phyloP scores from a whole-genome alignment of 2,113 vertebrate species.

The Ceyx margarethae region DNA sequence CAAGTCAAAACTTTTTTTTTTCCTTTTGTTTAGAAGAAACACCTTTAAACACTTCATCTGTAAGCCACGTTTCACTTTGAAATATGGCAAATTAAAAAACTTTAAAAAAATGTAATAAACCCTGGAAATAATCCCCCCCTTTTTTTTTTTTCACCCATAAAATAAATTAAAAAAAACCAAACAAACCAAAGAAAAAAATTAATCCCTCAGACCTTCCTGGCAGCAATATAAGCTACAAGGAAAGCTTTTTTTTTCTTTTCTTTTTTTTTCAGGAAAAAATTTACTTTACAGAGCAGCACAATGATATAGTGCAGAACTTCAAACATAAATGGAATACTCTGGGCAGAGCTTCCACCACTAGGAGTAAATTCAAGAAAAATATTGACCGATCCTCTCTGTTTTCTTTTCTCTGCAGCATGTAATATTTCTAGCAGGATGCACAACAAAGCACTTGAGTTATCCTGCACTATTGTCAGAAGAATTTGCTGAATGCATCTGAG shows the following conservation, averaged over 20 bases:
- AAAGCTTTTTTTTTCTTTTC: not conserved
- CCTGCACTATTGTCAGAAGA: slow-evolving; percentile 53
- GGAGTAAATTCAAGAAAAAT: slow-evolving; percentile 67
- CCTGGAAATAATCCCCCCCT: not conserved
- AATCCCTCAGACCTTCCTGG: not conserved
- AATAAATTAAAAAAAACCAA: not conserved
- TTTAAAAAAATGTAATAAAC: not conserved
- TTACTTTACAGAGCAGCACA: slow-evolving; percentile 42
- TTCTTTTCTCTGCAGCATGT: slow-evolving; percentile 49
- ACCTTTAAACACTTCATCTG: not conserved
- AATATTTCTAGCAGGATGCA: slow-evolving; percentile 62
- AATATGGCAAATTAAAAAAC: not conserved
- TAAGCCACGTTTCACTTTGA: not conserved
- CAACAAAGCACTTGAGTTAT: slow-evolving; percentile 42
- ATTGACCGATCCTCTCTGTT: slow-evolving; percentile 47
- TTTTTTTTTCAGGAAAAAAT: slow-evolving; percentile 22
- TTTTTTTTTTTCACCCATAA: not conserved
- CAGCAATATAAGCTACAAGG: not conserved
- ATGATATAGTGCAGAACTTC: slow-evolving; percentile 43
- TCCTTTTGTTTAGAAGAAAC: not conserved
- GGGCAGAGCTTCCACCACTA: slow-evolving; percentile 31
- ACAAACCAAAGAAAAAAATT: not conserved
- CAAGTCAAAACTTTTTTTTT: not conserved
- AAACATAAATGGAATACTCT: slow-evolving; percentile 45
- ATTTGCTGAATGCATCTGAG: slow-evolving; percentile 53